Percentiles rank a stretch among this genome's conserved stretches.
Evolutionary conservation across 2,797 vertebrate genomes (phyloP).

Genomic region (Microctenopoma stevenorrisi): DNA sequence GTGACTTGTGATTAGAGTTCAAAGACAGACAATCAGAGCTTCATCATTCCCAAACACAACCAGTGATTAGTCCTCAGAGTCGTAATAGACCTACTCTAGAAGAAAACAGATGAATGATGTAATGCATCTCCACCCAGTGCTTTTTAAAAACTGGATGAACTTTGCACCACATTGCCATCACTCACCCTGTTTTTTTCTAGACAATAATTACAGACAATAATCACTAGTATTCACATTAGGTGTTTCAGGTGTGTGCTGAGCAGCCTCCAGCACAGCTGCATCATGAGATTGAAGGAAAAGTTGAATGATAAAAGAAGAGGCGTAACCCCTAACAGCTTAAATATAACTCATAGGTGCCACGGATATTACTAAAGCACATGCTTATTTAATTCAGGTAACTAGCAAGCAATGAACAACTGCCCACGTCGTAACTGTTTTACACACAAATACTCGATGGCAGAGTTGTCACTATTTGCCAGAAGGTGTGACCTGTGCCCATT

Average conservation of each 20-base stretch:
- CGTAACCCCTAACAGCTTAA: slow-evolving; percentile 21
- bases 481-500: slow-evolving; percentile 51
- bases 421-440: background rate
- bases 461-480: slow-evolving; percentile 35
- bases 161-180: slow-evolving; percentile 35
- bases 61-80: slow-evolving; percentile 68
- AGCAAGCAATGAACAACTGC: slow-evolving; percentile 26
- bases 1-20: slow-evolving; percentile 69
- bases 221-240: slow-evolving; percentile 36
- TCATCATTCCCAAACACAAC: slow-evolving; percentile 49
- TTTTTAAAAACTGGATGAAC: slow-evolving; percentile 19
- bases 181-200: slow-evolving; percentile 57
- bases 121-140: slow-evolving; percentile 26
- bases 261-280: slow-evolving; percentile 29
- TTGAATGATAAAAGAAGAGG: slow-evolving; percentile 27
- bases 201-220: slow-evolving; percentile 46
- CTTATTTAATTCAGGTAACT: slow-evolving; percentile 34
- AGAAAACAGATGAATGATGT: slow-evolving; percentile 60
- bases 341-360: slow-evolving; percentile 42
- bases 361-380: slow-evolving; percentile 58
- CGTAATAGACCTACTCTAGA: slow-evolving; percentile 51
- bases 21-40: slow-evolving; percentile 58
- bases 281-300: slow-evolving; percentile 40
- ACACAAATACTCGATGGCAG: slow-evolving; percentile 37
- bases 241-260: slow-evolving; percentile 38